These are phyloP conservation scores for Uropetala carovei DNA, from an alignment of 2,888 invertebrate species.

Conservation along the genomic window DNA sequence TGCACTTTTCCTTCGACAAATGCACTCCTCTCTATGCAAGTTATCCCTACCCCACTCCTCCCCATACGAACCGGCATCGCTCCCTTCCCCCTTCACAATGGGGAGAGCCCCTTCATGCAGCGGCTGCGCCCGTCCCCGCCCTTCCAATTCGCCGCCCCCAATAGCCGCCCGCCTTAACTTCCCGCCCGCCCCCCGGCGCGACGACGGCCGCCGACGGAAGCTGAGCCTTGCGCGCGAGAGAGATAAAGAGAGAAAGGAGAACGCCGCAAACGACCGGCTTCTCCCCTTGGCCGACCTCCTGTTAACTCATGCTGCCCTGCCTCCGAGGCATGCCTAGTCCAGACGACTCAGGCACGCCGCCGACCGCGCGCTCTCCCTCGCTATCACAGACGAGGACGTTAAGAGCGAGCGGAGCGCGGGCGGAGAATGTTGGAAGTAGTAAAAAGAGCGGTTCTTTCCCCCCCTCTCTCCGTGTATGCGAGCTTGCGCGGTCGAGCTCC, in stretches of 20 bases:
- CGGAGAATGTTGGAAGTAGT: background rate
- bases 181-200: background rate
- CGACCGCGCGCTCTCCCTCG: background rate
- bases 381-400: background rate
- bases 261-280: too few species aligned
- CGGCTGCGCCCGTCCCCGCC: background rate
- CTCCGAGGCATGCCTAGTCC: conserved; percentile 10
- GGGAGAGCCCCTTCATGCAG: background rate
- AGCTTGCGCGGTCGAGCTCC: background rate
- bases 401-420: background rate
- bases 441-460: background rate
- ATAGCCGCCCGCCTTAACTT: background rate
- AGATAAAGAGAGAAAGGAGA: background rate
- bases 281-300: background rate
- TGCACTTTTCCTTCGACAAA: background rate
- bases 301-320: conserved; percentile 8
- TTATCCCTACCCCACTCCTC: background rate
- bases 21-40: background rate
- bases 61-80: background rate
- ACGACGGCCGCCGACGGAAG: background rate
- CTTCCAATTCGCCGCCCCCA: conserved; percentile 11
- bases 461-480: background rate
- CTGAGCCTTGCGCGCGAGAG: background rate
- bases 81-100: background rate
- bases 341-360: background rate